Base-by-base conservation (phyloP, 2,797 vertebrate genomes). In the Spea hammondii region DNA sequence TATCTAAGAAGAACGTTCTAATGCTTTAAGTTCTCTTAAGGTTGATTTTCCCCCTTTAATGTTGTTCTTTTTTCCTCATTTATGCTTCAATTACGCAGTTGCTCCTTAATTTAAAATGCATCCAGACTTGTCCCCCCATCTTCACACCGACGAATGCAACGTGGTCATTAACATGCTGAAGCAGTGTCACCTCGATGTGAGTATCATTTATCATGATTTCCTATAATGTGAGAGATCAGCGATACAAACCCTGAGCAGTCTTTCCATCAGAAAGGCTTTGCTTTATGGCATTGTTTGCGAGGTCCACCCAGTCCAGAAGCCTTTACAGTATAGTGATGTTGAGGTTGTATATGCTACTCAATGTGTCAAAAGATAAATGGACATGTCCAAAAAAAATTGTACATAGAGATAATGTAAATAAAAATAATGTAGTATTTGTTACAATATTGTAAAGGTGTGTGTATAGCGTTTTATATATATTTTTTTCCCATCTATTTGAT, bases 71-170 rank as follows among this genome's bases (percentile, higher is more conserved):
- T 62, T 62, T 11, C 13, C 5, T 17, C n/a, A 12, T 48, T 14
- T 82, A 82, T 84, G 64, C 62, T 79, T 45, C 65, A 69, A 47
- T 72, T 76, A 48, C 82, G 83, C 6, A 84, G 81, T 85, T 84
- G 85, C 73, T 74, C 89, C 84, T 89, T 91, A 91, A 88, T 84
- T 89, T 85, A 92, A 85, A 90, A 98, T 98, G 97, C 97, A 98
- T 87, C 86, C 96, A 73, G 96, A 98, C 87, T 90, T 99, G 86
- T 98, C 96, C 47, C 92, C 96, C 84, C 97, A 99, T 88, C 91
- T 97, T 83, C 97, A 98, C 88, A 95, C 94, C 0, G 94, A 95
- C 7, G 96, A 97, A 86, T 99, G 97, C 88, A 99, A 98, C 84
- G 82, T 90, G 73, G 62, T 97, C 77, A 98, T 99, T 85, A 88